Conservation (phyloP, 2,113 vertebrate species). For the Eulemur rufifrons region DNA sequence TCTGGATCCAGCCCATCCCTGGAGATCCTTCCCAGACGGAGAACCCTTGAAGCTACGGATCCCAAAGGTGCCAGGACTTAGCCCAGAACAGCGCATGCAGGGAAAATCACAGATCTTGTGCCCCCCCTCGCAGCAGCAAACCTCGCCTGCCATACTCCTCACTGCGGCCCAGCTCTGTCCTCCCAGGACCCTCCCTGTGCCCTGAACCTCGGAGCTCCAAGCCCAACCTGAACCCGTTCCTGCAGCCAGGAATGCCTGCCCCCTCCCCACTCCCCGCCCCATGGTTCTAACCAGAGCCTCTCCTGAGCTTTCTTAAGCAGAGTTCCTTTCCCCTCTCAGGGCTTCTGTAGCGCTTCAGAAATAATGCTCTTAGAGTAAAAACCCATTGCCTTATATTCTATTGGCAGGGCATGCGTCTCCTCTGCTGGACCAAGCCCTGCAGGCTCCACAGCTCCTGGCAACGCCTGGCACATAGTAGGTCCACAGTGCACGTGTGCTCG, state of each 20-base stretch:
- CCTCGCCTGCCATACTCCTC: not conserved
- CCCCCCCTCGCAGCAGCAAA: not conserved
- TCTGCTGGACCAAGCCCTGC: not conserved
- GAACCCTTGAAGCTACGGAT: not conserved
- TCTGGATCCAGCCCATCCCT: not conserved
- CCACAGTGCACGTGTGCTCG: fast-evolving
- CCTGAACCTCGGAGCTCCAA: not conserved
- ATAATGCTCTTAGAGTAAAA: not conserved
- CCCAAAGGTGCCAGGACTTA: not conserved
- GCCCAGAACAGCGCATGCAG: not conserved
- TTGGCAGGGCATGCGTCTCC: not conserved
- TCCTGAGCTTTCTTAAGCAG: not conserved
- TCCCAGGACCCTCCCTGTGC: not conserved
- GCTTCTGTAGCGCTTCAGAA: not conserved
- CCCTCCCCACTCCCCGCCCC: not conserved
- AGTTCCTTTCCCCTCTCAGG: not conserved
- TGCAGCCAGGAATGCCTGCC: not conserved
- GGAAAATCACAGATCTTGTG: not conserved
- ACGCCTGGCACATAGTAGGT: fast-evolving
- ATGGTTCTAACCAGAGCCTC: not conserved
- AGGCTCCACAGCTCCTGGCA: fast-evolving
- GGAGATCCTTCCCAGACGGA: not conserved
- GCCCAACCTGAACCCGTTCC: not conserved
- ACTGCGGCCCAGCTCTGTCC: not conserved
- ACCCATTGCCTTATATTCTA: fast-evolving